These are phyloP conservation scores for Callithrix jacchus DNA, from an alignment of 2,113 vertebrate genomes.

Conservation along the genomic window DNA sequence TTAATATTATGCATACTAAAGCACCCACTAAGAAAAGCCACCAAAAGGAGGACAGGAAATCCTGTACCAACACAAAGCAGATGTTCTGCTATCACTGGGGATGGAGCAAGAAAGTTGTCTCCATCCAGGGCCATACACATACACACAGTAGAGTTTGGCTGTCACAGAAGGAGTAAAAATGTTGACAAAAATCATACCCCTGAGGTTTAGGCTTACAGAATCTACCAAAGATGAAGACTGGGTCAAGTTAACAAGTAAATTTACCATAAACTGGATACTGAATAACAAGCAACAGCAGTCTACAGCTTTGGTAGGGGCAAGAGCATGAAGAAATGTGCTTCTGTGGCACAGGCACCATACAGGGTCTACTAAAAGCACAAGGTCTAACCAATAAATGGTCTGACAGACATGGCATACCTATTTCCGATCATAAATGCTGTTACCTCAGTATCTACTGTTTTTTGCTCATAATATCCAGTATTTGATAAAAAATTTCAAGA, in stretches of 20 bases:
- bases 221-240: neutral
- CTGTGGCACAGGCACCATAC: neutral
- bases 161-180: neutral
- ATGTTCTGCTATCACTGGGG: neutral
- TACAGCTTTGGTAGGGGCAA: neutral
- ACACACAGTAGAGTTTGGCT: neutral
- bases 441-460: neutral
- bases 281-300: neutral
- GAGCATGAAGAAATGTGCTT: neutral
- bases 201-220: neutral
- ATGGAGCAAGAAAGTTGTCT: neutral
- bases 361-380: neutral
- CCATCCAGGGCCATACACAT: neutral
- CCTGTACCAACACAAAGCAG: neutral
- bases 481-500: neutral
- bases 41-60: neutral
- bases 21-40: neutral
- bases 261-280: neutral
- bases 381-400: neutral
- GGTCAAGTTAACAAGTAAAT: neutral
- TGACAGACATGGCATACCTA: neutral
- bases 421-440: neutral
- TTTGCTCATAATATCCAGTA: neutral
- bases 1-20: neutral
- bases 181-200: neutral